Percentiles rank a stretch among this genome's conserved stretches.
phyloP scores from a whole-genome alignment of 1,140 invertebrate genomes.

The Cotesia vestalis region DNA sequence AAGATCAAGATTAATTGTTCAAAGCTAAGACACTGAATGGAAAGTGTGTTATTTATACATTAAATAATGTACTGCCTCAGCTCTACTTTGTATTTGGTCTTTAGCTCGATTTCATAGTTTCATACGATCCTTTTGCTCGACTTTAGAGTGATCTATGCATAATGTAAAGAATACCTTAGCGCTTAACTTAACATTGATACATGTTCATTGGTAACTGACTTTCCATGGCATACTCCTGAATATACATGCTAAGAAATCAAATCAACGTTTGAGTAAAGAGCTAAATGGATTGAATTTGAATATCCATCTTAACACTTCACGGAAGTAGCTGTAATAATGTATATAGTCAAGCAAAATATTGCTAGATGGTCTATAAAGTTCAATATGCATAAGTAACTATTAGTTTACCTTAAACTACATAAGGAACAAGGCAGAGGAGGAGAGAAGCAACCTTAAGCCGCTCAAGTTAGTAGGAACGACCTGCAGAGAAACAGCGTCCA shows the following conservation, averaged over 20 bases:
- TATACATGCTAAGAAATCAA: too few species aligned
- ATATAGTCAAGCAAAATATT: slow-evolving; percentile 11
- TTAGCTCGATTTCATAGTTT: background rate
- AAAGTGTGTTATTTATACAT: background rate
- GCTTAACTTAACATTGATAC: too few species aligned
- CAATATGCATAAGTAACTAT: slow-evolving; percentile 35
- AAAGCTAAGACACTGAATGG: slow-evolving; percentile 2
- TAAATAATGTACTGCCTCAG: too few species aligned
- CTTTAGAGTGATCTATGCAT: too few species aligned
- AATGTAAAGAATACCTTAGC: too few species aligned
- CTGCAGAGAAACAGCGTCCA: slow-evolving; percentile 1
- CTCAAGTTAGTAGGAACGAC: too few species aligned
- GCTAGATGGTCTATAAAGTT: slow-evolving; percentile 23
- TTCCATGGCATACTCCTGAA: too few species aligned
- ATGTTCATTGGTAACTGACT: too few species aligned
- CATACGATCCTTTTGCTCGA: too few species aligned
- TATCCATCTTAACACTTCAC: background rate
- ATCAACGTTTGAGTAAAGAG: too few species aligned
- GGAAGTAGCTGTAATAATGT: background rate
- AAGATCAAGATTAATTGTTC: slow-evolving; percentile 33
- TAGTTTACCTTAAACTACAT: slow-evolving; percentile 10
- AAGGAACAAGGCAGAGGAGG: too few species aligned
- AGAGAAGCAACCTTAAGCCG: background rate
- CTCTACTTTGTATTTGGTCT: too few species aligned
- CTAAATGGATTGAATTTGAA: slow-evolving; percentile 16